Conservation (phyloP, 2,888 invertebrate species). For the Zeuzera pyrina region DNA sequence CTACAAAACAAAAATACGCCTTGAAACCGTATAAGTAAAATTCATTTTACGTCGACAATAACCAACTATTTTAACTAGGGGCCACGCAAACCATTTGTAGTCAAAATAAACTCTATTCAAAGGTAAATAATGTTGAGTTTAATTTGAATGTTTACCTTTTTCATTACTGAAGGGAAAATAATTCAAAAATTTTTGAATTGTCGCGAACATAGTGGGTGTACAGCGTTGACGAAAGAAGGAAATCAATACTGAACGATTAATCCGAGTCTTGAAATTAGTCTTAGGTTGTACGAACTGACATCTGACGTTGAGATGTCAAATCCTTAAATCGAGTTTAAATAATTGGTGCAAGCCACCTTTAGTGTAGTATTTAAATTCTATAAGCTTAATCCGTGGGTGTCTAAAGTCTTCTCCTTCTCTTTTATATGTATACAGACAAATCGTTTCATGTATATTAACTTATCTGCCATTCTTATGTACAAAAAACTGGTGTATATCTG, state of each 20-base stretch:
- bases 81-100: conserved; percentile 10
- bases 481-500: too few species aligned
- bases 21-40: conserved; percentile 12
- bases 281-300: not conserved
- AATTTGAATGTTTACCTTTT: conserved; percentile 8
- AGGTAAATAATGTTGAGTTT: conserved; percentile 16
- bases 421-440: too few species aligned
- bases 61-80: conserved; percentile 4
- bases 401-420: too few species aligned
- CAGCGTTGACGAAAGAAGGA: conserved; percentile 10
- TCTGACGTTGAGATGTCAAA: too few species aligned
- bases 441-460: too few species aligned
- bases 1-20: conserved; percentile 11
- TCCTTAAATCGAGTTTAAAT: too few species aligned
- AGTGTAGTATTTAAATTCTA: too few species aligned
- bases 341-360: too few species aligned
- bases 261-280: not conserved
- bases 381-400: too few species aligned
- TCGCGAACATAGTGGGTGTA: conserved; percentile 11
- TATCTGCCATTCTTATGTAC: too few species aligned
- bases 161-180: conserved; percentile 11
- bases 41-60: conserved; percentile 9
- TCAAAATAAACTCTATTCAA: conserved; percentile 16
- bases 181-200: conserved; percentile 23
- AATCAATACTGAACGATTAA: conserved; percentile 12